Evolutionary conservation across 1,140 invertebrate genomes (phyloP), one percentile per base, ranked within the genome.

Genomic region (Bactericera cockerelli): DNA sequence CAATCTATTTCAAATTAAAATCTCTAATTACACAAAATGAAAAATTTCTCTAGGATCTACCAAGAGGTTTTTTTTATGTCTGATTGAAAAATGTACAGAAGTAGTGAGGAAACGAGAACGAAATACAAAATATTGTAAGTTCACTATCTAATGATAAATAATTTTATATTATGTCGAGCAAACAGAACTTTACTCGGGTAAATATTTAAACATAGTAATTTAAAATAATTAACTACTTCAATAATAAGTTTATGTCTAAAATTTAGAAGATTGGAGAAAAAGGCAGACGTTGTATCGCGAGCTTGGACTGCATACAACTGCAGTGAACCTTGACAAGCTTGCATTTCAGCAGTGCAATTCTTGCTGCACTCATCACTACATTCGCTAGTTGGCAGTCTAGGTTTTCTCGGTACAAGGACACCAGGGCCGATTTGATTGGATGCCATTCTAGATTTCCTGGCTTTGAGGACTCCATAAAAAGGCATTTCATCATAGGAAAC

Each of bases 201-300:
- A 31, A 31, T n/a, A n/a, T n/a, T 31, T 49, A 49, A 49, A 22
- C n/a, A n/a, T n/a, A 49, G 8, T 49, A 49, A 49, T 49, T 49
- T 49, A 49, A 49, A 49, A 49, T 49, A 49, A 49, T 49, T 49
- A 19, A 49, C 42, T 49, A 49, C 42, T 49, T 49, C 22, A 49
- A 19, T 31, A 31, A 31, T 31, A 31, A 31, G 13, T 31, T 31
- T 49, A 49, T 16, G 22, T 19, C 42, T 49, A 49, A 22, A 49
- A 49, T 49, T 49, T 49, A 49, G 42, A 49, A 49, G 22, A 49
- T 49, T 49, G 42, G 42, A 49, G 42, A 49, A 49, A 49, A 49
- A 22, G 42, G 42, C 42, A 19, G 22, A 49, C 19, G 22, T 49
- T 16, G 4, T 49, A 6, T 4, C 3, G 8, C 19, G 4, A 49